These are phyloP conservation scores for Bolinopsis microptera DNA, from an alignment of 37 sponge, comb jelly and placozoan genomes.

Conservation along the genomic window DNA sequence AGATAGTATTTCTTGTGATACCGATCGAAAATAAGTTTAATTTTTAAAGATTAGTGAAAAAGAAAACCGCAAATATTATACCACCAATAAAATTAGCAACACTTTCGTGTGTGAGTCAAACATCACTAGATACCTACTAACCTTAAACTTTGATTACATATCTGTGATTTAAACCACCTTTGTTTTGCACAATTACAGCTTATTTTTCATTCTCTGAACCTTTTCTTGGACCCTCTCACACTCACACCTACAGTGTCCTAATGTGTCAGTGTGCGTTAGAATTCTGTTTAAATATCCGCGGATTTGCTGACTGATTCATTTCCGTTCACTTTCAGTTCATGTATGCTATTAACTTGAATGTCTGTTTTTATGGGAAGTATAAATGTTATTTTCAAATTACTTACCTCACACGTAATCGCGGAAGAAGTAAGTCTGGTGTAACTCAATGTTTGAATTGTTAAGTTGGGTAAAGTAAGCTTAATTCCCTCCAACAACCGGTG, in stretches of 20 bases:
- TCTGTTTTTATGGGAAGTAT: neutral
- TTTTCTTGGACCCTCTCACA: neutral
- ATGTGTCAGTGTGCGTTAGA: neutral
- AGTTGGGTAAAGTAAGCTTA: neutral
- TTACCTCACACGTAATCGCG: neutral
- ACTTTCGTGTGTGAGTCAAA: no score
- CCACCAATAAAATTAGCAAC: no score
- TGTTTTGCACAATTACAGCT: neutral
- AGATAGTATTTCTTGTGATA: neutral
- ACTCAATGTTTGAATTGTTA: neutral
- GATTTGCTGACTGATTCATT: neutral
- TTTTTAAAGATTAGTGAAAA: no score
- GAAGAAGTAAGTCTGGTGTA: neutral
- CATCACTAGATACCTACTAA: no score
- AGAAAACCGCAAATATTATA: no score
- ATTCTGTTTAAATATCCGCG: neutral
- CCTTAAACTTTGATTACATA: neutral
- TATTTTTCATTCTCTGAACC: neutral
- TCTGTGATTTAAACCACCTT: neutral
- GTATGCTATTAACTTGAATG: neutral
- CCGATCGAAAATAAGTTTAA: no score
- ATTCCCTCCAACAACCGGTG: no score
- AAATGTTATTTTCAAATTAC: neutral
- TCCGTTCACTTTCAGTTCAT: neutral
- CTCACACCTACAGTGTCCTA: neutral